Evolutionary conservation across 2,888 invertebrate species (phyloP), one percentile per base, ranked within the genome.

Genomic region (Andrena bicolor): DNA sequence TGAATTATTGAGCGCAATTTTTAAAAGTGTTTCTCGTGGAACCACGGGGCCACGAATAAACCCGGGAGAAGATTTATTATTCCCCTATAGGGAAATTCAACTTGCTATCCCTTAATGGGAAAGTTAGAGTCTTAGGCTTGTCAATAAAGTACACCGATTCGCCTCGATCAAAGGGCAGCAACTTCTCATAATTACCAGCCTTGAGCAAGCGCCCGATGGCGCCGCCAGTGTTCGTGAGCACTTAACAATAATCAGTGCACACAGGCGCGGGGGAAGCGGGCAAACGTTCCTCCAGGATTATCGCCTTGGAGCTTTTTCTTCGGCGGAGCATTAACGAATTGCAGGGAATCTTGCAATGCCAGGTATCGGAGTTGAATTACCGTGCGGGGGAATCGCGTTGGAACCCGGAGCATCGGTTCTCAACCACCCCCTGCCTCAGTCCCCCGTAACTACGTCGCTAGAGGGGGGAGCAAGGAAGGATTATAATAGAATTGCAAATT

Each of bases 171-270:
- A 58, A 69, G 48, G 48, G 16, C 60, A 13, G 35, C 49, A 56
- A 69, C 69, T 79, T 78, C 69, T 56, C 56, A 78, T 79, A 63
- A 79, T 78, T 76, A 64, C 13, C 26, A n/a, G 16, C 8, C 32
- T 48, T 5, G 35, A 28, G 41, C 10, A 20, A 49, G 26, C 56
- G 26, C 28, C 13, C 56, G 35, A 35, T 5, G 6, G 32, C 1
- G 13, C 41, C 16, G 41, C 16, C 41, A 7, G 68, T 23, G 48
- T 41, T 28, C 32, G 16, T n/a, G 26, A 58, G 6, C 26, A 20
- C 20, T 30, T 13, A 20, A 20, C 13, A 26, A 72, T 63, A 51
- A 51, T 72, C 49, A 26, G 32, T 20, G 20, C 60, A 20, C 16
- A 23, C 30, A 16, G 41, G 56, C 20, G 41, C 64, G 26, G 23